phyloP scores from a whole-genome alignment of 2,797 vertebrate genomes.

The Dendrocincla fuliginosa region DNA sequence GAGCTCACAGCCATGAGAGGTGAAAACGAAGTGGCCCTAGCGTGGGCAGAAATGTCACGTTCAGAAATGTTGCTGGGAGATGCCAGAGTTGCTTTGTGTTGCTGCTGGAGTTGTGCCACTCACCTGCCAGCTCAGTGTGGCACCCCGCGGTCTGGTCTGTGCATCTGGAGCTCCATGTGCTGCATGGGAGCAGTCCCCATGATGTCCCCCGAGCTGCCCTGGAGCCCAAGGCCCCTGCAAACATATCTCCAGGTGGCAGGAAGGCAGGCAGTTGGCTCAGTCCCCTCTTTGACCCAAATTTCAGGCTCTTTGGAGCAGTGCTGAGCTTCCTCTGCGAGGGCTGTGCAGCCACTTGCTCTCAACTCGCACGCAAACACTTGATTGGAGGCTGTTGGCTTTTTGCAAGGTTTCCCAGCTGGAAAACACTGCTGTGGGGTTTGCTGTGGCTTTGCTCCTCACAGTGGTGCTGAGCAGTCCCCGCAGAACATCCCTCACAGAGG shows the following conservation, averaged over 20 bases:
- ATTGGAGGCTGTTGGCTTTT: background rate
- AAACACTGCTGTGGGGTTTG: accelerated
- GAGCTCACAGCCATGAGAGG: background rate
- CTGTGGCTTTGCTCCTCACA: background rate
- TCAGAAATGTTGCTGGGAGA: background rate
- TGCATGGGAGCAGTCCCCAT: accelerated
- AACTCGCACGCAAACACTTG: accelerated
- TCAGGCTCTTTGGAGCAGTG: background rate
- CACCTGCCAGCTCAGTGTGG: accelerated
- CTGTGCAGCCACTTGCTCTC: accelerated
- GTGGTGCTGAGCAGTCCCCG: background rate
- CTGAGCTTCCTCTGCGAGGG: background rate
- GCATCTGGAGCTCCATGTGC: accelerated
- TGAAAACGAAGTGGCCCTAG: too few relatives aligned
- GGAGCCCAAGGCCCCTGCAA: background rate
- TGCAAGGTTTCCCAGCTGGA: background rate
- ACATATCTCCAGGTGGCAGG: accelerated
- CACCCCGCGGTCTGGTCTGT: background rate
- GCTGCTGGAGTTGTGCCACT: accelerated
- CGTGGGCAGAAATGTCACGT: accelerated
- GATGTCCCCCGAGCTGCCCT: background rate
- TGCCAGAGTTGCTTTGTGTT: accelerated
- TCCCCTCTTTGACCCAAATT: background rate
- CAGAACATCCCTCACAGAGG: background rate
- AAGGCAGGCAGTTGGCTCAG: accelerated